Evolutionary conservation across 2,797 vertebrate species (phyloP), one percentile per base, ranked within the genome.

Genomic region (Eremophila alpestris): DNA sequence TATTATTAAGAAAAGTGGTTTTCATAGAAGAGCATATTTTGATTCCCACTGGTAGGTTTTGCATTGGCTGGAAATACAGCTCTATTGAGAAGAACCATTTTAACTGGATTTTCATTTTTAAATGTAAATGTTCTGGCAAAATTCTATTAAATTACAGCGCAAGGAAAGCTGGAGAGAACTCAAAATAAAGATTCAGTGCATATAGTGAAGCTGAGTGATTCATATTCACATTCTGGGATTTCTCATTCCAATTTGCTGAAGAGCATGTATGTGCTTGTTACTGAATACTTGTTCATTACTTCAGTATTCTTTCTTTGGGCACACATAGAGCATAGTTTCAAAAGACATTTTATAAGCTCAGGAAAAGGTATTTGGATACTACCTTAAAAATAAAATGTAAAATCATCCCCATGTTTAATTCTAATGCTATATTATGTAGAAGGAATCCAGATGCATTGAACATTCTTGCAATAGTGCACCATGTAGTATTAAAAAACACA

Each of bases 31-130:
- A 76, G 13, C 9, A 15, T 40, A 26, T 64, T 91, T 49, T 90
- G 30, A 45, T 78, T 94, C 75, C 46, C 22, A 32, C 34, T 78
- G 40, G 70, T 65, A 77, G 82, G 19, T 22, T 83, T 91, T 96
- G 58, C 62, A 67, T 68, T 86, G 71, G 67, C 43, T 71, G 68
- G 79, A 96, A 88, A 80, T 73, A 46, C 16, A 62, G 46, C 29
- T 87, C 16, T 86, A 5, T 58, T 69, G 74, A 63, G 70, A 82
- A 52, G 18, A 87, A 58, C 15, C 3, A 1, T 60, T 87, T 80
- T 32, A 60, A 59, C 40, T 64, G 84, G 40, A 94, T 91, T 83
- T 95, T 70, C 51, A 82, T 94, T 93, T 96, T 85, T 77, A 95
- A 93, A 92, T 94, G 74, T 59, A 32, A 88, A 56, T 81, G 32